Percentiles rank a stretch among this genome's conserved stretches.
Conservation (phyloP, 53 echinoderm and acorn worm species). For the Arbacia lixula region DNA sequence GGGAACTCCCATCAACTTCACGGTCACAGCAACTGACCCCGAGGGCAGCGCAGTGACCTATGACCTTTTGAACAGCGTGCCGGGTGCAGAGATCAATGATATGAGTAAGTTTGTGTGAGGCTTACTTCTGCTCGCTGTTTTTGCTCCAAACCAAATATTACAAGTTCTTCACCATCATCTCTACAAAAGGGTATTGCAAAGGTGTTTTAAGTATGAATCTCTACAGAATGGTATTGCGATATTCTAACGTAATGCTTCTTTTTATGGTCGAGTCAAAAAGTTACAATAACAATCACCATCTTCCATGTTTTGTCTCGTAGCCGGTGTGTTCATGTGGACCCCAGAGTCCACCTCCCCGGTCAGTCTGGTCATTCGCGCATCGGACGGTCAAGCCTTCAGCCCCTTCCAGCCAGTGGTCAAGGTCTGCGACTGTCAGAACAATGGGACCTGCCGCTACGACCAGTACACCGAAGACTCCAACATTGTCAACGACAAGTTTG, state of each 20-base stretch:
- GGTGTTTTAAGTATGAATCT: too few species aligned
- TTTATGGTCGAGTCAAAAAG: too few species aligned
- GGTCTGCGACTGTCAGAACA: conserved; percentile 88
- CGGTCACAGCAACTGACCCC: conserved; percentile 73
- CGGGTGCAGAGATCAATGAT: conserved; percentile 60
- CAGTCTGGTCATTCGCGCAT: conserved; percentile 74
- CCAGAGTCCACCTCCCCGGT: conserved; percentile 62
- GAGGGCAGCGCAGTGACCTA: conserved; percentile 74
- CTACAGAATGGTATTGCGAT: too few species aligned
- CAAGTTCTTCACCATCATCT: too few species aligned
- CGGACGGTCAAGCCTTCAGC: conserved; percentile 64
- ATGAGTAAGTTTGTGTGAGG: conserved; percentile 58
- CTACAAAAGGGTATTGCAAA: too few species aligned
- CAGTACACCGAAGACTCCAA: conserved; percentile 68
- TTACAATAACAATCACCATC: not conserved
- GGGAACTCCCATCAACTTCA: conserved; percentile 61
- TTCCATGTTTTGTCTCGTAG: conserved; percentile 47
- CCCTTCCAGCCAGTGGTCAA: conserved; percentile 72
- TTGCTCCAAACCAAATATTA: too few species aligned
- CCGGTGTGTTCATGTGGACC: conserved; percentile 79
- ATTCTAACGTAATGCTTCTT: too few species aligned
- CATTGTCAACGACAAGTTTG: conserved; percentile 74
- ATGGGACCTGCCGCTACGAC: conserved; percentile 75
- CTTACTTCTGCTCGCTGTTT: too few species aligned
- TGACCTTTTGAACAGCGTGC: conserved; percentile 60